Base-by-base conservation (phyloP, 2,797 vertebrate species). In the Eutrigla gurnardus region DNA sequence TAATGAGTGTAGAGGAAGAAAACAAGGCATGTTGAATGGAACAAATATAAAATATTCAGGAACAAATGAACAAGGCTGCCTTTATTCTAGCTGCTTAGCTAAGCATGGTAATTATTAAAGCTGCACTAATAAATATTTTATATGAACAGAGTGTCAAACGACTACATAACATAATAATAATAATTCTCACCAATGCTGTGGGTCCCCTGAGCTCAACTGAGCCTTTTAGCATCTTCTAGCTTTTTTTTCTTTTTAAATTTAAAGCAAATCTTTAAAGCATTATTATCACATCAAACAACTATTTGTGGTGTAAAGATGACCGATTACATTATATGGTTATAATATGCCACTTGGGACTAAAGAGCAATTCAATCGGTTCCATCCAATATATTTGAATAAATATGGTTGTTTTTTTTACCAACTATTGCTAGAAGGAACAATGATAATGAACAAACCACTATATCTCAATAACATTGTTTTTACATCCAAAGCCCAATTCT, bases 371-470 rank as follows among this genome's bases (percentile, higher is more conserved):
- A 40, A 14, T 25, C 18, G 33, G 15, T 36, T 14, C n/a, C 13
- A 49, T 39, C n/a, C 3, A 54, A 45, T 45, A 11, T 8, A 35
- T 25, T 40, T 39, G 12, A 62, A 62, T 62, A 62, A 61, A 13
- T 61, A 50, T 9, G 33, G 1, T 70, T 9, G 4, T 2, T 67
- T 67, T 57, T 71, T 12, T 25, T 49, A 55, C 8, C 15, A 53
- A 65, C 39, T 39, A 11, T 66, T 14, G 32, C 32, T 32, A 63
- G 6, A 43, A 49, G 33, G 6, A 75, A 65, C 9, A 57, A 13
- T 55, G 6, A 43, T 18, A 0, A 50, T 60, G 40, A 33, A 68
- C 1, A 75, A n/a, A 71, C 64, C 17, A 42, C 35, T 59, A 57
- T 18, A 8, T 59, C 69, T 7, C 59, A 25, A 63, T 39, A 60